Conservation (phyloP, 2,113 vertebrate genomes). For the Empidonax alnorum region DNA sequence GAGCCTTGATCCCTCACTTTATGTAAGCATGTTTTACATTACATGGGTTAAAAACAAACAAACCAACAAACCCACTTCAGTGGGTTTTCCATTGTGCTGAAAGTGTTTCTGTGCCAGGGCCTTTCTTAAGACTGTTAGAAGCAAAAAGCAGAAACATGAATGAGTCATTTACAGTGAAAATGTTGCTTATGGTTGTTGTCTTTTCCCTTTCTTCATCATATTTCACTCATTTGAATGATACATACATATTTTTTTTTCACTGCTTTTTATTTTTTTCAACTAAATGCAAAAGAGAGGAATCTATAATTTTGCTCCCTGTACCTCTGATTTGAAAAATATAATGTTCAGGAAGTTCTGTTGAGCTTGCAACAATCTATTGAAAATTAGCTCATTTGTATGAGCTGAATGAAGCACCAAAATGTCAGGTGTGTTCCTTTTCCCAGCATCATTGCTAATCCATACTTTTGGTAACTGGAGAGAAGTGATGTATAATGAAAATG, state of each 20-base stretch:
- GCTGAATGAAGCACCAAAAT: constrained; percentile 34
- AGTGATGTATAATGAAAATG: constrained; percentile 61
- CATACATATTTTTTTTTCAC: neutral
- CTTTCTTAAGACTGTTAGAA: neutral
- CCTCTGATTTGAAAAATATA: constrained; percentile 13
- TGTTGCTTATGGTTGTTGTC: neutral
- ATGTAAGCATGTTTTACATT: neutral
- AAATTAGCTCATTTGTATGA: constrained; percentile 54
- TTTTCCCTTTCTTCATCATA: neutral
- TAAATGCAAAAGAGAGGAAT: neutral
- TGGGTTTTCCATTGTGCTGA: neutral
- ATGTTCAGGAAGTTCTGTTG: constrained; percentile 26
- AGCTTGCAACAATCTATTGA: constrained; percentile 27
- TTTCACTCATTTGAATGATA: neutral
- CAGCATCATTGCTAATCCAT: neutral
- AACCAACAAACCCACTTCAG: neutral
- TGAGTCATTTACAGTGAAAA: neutral
- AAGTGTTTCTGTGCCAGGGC: neutral
- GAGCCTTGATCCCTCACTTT: neutral
- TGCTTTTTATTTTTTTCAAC: neutral
- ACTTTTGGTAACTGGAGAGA: constrained; percentile 42
- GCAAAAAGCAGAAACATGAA: neutral
- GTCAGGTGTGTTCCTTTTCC: constrained; percentile 50
- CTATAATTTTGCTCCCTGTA: neutral
- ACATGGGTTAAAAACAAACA: neutral